These are phyloP conservation scores for Rhinoptilus africanus DNA, from an alignment of 2,113 vertebrate species.

Conservation along the genomic window DNA sequence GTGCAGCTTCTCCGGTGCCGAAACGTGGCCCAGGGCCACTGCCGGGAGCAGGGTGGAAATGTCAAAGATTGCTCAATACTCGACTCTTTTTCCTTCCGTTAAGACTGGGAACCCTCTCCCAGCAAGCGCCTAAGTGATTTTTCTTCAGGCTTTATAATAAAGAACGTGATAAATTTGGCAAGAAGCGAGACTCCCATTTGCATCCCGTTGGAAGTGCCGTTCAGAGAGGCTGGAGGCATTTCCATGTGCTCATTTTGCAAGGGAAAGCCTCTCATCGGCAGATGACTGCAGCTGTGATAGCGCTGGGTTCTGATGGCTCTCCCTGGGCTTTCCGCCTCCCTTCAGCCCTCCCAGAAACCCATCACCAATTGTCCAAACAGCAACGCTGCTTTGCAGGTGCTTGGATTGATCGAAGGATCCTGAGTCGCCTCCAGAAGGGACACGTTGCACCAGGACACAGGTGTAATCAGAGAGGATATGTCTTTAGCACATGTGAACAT, in stretches of 20 bases:
- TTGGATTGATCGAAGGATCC: neutral
- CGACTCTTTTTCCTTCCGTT: slow-evolving; percentile 14
- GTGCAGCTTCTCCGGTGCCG: neutral
- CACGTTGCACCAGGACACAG: neutral
- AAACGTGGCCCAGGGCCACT: neutral
- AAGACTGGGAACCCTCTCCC: neutral
- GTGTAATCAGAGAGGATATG: slow-evolving; percentile 15
- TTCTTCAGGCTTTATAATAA: neutral
- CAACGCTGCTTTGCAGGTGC: neutral
- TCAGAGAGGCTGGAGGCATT: slow-evolving; percentile 12
- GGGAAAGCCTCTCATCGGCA: neutral
- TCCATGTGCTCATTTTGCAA: neutral
- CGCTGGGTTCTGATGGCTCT: neutral
- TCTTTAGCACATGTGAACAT: neutral
- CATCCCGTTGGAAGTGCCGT: slow-evolving; percentile 11
- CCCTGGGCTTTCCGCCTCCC: neutral
- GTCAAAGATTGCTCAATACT: slow-evolving; percentile 6
- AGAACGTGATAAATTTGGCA: slow-evolving; percentile 25
- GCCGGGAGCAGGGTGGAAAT: slow-evolving; percentile 31
- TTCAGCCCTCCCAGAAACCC: neutral
- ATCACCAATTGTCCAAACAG: neutral
- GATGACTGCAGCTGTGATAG: neutral
- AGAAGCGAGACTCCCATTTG: neutral
- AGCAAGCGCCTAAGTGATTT: neutral
- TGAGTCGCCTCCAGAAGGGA: neutral